phyloP scores from a whole-genome alignment of 2,888 invertebrate genomes.

The Atrina japonica region DNA sequence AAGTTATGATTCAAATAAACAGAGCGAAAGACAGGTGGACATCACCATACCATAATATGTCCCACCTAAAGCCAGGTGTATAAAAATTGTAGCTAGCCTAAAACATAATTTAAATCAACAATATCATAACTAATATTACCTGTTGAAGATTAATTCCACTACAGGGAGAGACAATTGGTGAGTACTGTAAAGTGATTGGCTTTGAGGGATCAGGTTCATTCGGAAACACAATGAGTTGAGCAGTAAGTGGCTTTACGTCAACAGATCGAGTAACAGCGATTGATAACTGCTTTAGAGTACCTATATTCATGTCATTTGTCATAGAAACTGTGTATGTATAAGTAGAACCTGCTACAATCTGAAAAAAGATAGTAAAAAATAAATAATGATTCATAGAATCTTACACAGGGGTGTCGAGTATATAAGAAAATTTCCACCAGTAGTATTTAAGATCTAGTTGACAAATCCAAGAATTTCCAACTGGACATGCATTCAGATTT shows the following conservation, averaged over 20 bases:
- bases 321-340: conserved; percentile 14
- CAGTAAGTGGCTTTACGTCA: conserved; percentile 20
- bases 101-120: neutral
- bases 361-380: neutral
- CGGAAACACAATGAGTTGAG: conserved; percentile 16
- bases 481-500: no score
- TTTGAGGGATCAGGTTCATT: conserved; percentile 10
- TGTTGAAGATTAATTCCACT: conserved; percentile 22
- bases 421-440: no score
- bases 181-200: neutral
- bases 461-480: no score
- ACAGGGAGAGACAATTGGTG: conserved; percentile 6
- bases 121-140: neutral
- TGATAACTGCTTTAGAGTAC: neutral
- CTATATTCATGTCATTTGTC: neutral
- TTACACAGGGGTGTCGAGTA: no score
- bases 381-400: neutral
- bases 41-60: no score
- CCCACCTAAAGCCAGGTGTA: no score
- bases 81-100: no score
- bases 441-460: no score
- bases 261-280: conserved; percentile 11
- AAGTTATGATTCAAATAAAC: no score
- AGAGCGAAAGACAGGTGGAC: no score
- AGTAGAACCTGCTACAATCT: conserved; percentile 22